Conservation (phyloP, 2,113 vertebrate species). For the Paramisgurnus dabryanus region DNA sequence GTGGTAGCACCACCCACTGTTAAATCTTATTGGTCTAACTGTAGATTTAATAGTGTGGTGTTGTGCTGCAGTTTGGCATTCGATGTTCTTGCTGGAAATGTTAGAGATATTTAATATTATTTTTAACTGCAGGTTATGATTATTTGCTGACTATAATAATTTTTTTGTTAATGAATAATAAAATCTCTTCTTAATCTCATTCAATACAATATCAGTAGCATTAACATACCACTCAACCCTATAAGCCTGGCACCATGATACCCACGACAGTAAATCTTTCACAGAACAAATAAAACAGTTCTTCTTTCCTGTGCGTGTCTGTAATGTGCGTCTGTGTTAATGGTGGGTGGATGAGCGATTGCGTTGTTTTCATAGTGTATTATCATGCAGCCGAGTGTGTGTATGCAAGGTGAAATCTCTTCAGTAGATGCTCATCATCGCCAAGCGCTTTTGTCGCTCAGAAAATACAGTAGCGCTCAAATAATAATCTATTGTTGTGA, state of each 20-base stretch:
- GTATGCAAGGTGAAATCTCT: constrained; percentile 17
- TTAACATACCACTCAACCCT: too few relatives aligned
- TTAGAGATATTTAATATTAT: too few relatives aligned
- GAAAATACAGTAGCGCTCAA: constrained; percentile 9
- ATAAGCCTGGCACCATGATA: neutral
- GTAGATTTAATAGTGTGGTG: too few relatives aligned
- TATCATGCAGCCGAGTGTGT: neutral
- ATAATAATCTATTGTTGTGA: constrained; percentile 28
- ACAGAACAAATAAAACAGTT: constrained; percentile 15
- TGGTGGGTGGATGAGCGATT: constrained; percentile 32
- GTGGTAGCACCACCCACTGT: too few relatives aligned
- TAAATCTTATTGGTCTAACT: too few relatives aligned
- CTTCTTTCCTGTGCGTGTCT: neutral
- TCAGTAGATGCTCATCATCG: neutral
- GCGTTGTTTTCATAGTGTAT: constrained; percentile 9
- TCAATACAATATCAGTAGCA: too few relatives aligned
- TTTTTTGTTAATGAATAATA: too few relatives aligned
- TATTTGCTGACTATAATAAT: too few relatives aligned
- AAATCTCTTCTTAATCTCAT: too few relatives aligned
- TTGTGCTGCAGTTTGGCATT: too few relatives aligned
- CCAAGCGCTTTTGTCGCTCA: neutral
- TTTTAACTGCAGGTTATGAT: too few relatives aligned
- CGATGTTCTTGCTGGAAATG: too few relatives aligned
- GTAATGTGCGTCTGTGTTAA: constrained; percentile 18
- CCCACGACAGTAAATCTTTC: constrained; percentile 15